Base-by-base conservation (phyloP, 2,888 invertebrate genomes). In the Synergus itoensis region DNA sequence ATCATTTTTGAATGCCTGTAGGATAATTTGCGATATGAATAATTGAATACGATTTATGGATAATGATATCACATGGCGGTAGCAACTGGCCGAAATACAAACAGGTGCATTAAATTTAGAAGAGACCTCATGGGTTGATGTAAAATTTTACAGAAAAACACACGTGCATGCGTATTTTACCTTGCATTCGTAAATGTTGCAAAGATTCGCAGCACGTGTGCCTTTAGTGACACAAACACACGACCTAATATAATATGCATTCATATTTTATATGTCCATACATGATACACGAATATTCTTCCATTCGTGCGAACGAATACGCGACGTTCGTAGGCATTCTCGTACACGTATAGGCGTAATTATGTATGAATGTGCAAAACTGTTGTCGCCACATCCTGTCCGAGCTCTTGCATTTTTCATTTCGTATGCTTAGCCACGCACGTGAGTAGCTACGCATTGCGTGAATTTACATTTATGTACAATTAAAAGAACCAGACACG, bases 351-450 rank as follows among this genome's bases (percentile, higher is more conserved):
- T 45, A 63, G 21, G 65, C 43, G 43, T 67, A 76, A 63, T 64
- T 79, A 79, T 76, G 63, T 73, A 76, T 83, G 77, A 81, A 63
- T 64, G 76, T 64, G 80, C 79, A 77, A 76, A 79, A 45, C 63
- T 76, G 83, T 86, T 82, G 83, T 81, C 84, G 83, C 83, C 80
- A 80, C 80, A 75, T 83, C 79, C 80, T 81, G 79, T 77, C 28
- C 60, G 62, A 77, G 28, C 80, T 81, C 75, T 81, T 86, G 82
- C 81, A 85, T 82, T 84, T 84, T 84, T 85, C 83, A 86, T 83
- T 78, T 77, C 64, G 77, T 67, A 67, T 69, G 76, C 79, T 18
- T 65, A 28, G 73, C 64, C 80, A 28, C n/a, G 48, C 77, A 40
- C 40, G 62, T 63, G 60, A 76, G 14, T 48, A 11, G 48, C 48